Evolutionary conservation across 2,888 invertebrate genomes (phyloP), one percentile per base, ranked within the genome.

Genomic region (Patella pellucida): DNA sequence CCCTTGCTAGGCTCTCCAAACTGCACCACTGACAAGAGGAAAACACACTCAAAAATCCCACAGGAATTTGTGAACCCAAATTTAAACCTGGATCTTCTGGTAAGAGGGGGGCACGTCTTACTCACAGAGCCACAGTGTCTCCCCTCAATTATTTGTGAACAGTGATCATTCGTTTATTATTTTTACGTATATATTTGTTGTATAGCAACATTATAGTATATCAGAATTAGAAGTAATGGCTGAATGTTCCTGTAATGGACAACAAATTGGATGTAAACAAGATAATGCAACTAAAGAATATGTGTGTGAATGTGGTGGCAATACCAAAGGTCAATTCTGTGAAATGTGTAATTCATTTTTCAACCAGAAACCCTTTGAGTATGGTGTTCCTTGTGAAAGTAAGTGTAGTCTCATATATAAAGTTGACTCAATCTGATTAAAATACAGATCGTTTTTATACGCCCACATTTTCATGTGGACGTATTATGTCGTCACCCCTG

Each of bases 161-260:
- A 41, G 9, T 68, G 68, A 16, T 68, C 27, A 15, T 15, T 16
- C 19, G 16, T 71, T 51, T 11, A 50, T 51, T 31, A 71, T 52
- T 4, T 12, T 71, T 16, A 9, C 62, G 72, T 23, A 15, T 68
- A 14, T 62, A 23, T 62, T 16, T 62, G 56, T 52, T 69, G 79
- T 76, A 16, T 76, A 87, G 86, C 86, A 87, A 78, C 87, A 87
- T 72, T 87, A 83, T 81, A 82, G 85, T 15, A 83, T 87, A 5
- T 23, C 70, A n/a, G 79, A 85, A 52, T 52, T 87, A 73, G 73
- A 78, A 14, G 83, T 87, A 27, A 52, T 81, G 77, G 86, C 87
- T 0, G 85, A 86, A 73, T 87, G 87, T 74, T 77, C 79, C 19
- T 87, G 87, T 75, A 86, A 83, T 75, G 86, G 84, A 1, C 84